Conservation (phyloP, 2,888 invertebrate genomes). For the Tridacna gigas region DNA sequence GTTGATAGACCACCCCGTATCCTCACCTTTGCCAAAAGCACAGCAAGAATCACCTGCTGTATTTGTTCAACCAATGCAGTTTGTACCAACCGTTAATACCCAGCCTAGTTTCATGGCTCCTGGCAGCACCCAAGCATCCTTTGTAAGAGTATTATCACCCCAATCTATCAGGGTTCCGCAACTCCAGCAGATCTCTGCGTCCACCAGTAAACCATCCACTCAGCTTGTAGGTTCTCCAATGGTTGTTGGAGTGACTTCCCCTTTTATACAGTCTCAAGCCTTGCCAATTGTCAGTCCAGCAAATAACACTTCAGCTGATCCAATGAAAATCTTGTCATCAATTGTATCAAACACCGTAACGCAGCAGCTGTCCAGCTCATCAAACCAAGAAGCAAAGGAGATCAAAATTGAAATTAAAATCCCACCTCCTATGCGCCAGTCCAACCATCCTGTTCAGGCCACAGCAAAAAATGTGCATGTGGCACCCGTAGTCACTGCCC, state of each 20-base stretch:
- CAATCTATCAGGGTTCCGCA: background rate
- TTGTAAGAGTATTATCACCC: background rate
- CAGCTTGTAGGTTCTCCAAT: conserved; percentile 22
- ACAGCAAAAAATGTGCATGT: background rate
- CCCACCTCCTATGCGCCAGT: conserved; percentile 39
- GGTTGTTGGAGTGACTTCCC: conserved; percentile 17
- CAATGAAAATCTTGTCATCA: conserved; percentile 53
- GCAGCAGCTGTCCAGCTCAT: conserved; percentile 26
- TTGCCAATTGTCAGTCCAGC: background rate
- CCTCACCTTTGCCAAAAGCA: background rate
- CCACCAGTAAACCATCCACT: background rate
- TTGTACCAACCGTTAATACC: background rate
- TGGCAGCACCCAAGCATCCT: background rate
- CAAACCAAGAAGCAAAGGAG: conserved; percentile 69
- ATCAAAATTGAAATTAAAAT: conserved; percentile 78
- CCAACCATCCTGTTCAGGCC: background rate
- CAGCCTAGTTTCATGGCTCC: background rate
- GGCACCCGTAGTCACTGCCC: background rate
- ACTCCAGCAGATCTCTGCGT: background rate
- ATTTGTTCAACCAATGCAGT: conserved; percentile 1
- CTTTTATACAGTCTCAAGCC: conserved; percentile 7
- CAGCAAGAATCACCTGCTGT: background rate
- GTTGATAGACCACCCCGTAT: background rate
- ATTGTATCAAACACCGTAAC: conserved; percentile 57
- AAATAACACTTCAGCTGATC: conserved; percentile 27